These are phyloP conservation scores for Budorcas taxicolor DNA, from an alignment of 2,113 vertebrate species.

Conservation along the genomic window DNA sequence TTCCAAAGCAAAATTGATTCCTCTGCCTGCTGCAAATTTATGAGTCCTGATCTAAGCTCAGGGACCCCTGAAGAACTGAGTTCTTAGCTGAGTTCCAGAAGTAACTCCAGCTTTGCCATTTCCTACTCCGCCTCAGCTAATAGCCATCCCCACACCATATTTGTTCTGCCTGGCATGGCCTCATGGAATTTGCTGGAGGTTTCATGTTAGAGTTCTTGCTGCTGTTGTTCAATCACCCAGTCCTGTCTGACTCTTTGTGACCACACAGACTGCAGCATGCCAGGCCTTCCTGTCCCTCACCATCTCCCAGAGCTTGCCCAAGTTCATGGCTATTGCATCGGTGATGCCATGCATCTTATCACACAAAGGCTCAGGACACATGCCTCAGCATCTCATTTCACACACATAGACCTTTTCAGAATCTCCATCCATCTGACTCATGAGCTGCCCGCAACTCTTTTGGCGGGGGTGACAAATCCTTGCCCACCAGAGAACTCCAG, in stretches of 20 bases:
- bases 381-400: fast-evolving
- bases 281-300: not conserved
- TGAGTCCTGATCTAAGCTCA: not conserved
- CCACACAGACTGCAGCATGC: not conserved
- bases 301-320: not conserved
- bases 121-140: not conserved
- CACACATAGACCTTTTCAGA: not conserved
- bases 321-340: not conserved
- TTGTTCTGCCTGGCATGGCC: not conserved
- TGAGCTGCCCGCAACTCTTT: not conserved
- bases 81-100: not conserved
- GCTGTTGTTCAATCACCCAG: not conserved
- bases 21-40: not conserved
- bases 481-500: not conserved
- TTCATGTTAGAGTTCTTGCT: not conserved
- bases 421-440: not conserved
- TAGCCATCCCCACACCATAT: not conserved
- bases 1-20: not conserved
- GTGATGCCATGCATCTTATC: not conserved
- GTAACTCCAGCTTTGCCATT: not conserved
- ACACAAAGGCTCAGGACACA: not conserved
- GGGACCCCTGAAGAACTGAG: not conserved
- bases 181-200: not conserved
- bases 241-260: not conserved
- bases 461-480: not conserved